These are phyloP conservation scores for Euura lappo DNA, from an alignment of 1,140 invertebrate genomes.

Conservation along the genomic window DNA sequence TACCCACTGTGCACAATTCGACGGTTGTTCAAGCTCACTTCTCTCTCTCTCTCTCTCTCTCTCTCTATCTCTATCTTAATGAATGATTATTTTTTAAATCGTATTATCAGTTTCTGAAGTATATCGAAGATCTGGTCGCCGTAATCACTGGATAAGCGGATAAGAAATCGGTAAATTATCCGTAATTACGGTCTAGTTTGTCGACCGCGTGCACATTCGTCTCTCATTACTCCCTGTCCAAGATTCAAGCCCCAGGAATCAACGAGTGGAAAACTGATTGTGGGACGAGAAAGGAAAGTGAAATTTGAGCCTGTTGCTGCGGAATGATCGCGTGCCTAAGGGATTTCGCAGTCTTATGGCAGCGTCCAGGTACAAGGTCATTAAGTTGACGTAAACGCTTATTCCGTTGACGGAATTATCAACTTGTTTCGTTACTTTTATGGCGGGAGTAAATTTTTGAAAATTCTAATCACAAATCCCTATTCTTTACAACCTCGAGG, in stretches of 20 bases:
- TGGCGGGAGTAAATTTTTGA: too few species aligned
- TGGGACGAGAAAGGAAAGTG: background rate
- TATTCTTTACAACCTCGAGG: too few species aligned
- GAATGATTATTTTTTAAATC: background rate
- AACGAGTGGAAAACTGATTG: background rate
- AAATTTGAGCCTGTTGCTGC: background rate
- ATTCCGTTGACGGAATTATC: too few species aligned
- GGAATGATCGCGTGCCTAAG: background rate
- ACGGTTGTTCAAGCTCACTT: too few species aligned
- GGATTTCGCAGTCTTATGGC: background rate
- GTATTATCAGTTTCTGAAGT: background rate
- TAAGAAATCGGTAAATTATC: constrained; percentile 1
- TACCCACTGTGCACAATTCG: too few species aligned
- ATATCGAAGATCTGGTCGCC: background rate
- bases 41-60: too few species aligned
- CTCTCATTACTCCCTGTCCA: background rate
- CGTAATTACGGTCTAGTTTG: background rate
- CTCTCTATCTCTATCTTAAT: background rate
- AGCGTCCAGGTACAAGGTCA: background rate
- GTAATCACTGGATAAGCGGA: constrained; percentile 3
- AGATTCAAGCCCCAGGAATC: background rate
- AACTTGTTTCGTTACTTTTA: too few species aligned
- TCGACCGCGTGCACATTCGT: background rate
- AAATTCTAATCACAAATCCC: too few species aligned
- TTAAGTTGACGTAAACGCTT: too few species aligned